Conservation (phyloP, 2,888 invertebrate genomes). For the Erebia epiphron region DNA sequence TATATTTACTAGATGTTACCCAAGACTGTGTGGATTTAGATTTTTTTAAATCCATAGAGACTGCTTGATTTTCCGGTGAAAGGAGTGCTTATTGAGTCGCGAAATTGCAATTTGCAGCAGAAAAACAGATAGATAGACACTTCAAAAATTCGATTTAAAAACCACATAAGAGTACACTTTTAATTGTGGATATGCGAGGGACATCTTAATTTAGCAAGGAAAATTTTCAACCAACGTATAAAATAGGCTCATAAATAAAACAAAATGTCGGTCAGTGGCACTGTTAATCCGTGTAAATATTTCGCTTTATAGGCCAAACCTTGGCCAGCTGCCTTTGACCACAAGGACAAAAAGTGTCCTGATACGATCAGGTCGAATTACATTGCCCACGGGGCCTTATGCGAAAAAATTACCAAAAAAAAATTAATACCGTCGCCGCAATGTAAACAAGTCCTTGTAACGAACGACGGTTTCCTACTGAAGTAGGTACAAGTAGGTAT, state of each 20-base stretch:
- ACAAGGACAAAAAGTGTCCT: conserved; percentile 74
- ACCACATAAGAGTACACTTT: too few species aligned
- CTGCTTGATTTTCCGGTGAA: too few species aligned
- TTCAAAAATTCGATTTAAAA: too few species aligned
- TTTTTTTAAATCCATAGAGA: too few species aligned
- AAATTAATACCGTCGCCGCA: conserved; percentile 56
- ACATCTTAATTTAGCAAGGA: neutral
- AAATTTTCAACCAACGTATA: neutral
- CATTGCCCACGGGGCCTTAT: conserved; percentile 66
- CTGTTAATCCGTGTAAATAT: conserved; percentile 55
- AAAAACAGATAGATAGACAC: too few species aligned
- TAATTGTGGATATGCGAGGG: too few species aligned
- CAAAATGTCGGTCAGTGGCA: conserved; percentile 32
- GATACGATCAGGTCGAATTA: conserved; percentile 81
- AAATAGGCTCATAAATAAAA: conserved; percentile 25
- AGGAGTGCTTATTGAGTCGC: too few species aligned
- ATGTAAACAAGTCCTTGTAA: conserved; percentile 57
- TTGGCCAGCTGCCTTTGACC: conserved; percentile 78
- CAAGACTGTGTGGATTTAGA: neutral
- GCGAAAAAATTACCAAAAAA: conserved; percentile 63
- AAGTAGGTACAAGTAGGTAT: conserved; percentile 45
- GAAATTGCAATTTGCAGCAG: too few species aligned
- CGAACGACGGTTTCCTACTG: conserved; percentile 61
- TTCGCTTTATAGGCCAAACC: conserved; percentile 51
- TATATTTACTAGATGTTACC: neutral